phyloP scores from a whole-genome alignment of 2,113 vertebrate genomes.

The Butorides virescens region DNA sequence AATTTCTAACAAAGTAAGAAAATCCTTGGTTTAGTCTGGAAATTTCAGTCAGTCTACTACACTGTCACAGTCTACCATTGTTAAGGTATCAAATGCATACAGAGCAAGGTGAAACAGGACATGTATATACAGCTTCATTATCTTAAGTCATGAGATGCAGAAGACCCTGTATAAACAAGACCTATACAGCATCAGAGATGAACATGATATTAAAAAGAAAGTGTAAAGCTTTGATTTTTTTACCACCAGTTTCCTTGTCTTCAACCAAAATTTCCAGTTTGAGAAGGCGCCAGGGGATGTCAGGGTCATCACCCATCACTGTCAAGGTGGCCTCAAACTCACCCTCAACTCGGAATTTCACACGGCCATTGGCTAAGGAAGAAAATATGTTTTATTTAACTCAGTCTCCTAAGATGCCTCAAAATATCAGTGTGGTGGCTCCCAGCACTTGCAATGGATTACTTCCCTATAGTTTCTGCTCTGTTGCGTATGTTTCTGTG shows the following conservation, averaged over 20 bases:
- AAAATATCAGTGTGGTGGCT: background rate
- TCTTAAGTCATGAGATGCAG: background rate
- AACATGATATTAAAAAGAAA: background rate
- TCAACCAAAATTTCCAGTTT: slow-evolving; percentile 97
- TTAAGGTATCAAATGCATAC: background rate
- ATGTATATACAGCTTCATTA: background rate
- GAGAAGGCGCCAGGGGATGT: slow-evolving; percentile 96
- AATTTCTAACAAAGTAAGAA: background rate
- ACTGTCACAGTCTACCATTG: background rate
- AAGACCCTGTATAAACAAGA: background rate
- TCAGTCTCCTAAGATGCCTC: background rate
- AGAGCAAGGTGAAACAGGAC: background rate
- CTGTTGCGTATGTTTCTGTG: background rate
- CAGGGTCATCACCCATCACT: slow-evolving; percentile 98
- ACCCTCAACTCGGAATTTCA: slow-evolving; percentile 96
- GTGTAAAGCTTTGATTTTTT: background rate
- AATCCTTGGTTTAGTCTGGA: background rate
- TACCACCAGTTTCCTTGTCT: slow-evolving; percentile 98
- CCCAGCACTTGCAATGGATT: background rate
- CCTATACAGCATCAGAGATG: background rate
- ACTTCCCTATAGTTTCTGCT: background rate
- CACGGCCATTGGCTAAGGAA: slow-evolving; percentile 90
- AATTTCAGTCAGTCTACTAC: background rate
- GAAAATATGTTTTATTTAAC: background rate
- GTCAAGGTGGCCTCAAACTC: slow-evolving; percentile 98